Evolutionary conservation across 2,888 invertebrate genomes (phyloP).

Genomic region (Archips xylosteana): DNA sequence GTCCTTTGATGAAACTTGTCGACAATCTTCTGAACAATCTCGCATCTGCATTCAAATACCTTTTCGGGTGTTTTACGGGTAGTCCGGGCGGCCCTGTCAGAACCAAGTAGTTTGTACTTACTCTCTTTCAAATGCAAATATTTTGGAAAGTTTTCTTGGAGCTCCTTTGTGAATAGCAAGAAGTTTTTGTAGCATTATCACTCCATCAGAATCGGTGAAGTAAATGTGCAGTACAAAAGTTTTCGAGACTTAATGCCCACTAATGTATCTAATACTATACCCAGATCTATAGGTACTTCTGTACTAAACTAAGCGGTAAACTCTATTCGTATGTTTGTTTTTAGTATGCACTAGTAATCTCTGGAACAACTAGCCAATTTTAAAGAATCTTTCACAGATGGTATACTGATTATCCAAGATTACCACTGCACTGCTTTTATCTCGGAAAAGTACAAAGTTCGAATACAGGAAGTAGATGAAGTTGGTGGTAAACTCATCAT

Average conservation of each 20-base stretch:
- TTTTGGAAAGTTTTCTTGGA: conserved; percentile 61
- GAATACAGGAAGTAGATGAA: no score
- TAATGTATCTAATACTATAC: neutral
- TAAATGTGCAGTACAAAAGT: neutral
- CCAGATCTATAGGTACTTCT: no score
- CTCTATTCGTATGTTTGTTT: no score
- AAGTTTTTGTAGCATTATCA: conserved; percentile 61
- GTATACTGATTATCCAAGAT: no score
- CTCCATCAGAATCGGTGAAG: conserved; percentile 11
- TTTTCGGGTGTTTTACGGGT: conserved; percentile 58
- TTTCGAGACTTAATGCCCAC: neutral
- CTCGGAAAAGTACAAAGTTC: no score
- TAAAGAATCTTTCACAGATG: no score
- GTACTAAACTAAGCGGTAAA: no score
- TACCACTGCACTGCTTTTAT: no score
- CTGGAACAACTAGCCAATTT: no score
- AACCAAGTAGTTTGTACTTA: conserved; percentile 61
- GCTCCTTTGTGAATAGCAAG: conserved; percentile 68
- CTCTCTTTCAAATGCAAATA: conserved; percentile 75
- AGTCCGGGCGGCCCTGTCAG: conserved; percentile 52
- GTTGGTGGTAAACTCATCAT: no score
- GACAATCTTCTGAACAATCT: conserved; percentile 46
- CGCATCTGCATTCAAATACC: conserved; percentile 65
- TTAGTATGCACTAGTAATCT: no score
- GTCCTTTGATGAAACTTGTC: conserved; percentile 42